These are phyloP conservation scores for Ascidia mentula DNA, from an alignment of 23 tunicate species.

Conservation along the genomic window DNA sequence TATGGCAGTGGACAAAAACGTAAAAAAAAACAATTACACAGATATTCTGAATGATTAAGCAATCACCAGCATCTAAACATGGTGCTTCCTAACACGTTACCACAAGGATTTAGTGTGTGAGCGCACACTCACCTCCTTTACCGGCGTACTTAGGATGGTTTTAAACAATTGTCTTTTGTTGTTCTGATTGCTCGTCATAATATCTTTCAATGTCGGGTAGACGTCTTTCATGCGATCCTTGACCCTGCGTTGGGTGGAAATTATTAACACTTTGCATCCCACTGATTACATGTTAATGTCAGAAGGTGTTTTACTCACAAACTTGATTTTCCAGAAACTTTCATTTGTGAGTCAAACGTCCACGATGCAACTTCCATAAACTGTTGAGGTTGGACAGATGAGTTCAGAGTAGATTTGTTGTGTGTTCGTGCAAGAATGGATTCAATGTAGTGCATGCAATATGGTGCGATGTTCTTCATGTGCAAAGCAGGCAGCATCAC, in stretches of 20 bases:
- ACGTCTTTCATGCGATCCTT: constrained; percentile 27
- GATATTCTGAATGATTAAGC: no score
- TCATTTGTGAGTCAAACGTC: constrained; percentile 21
- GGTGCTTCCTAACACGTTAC: no score
- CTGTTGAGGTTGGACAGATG: constrained; percentile 19
- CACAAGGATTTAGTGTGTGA: no score
- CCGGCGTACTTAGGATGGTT: constrained; percentile 1
- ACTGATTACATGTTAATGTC: background rate
- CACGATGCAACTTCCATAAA: constrained; percentile 39
- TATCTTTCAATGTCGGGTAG: constrained; percentile 20
- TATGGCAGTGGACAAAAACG: no score
- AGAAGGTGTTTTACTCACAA: background rate
- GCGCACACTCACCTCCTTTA: constrained; percentile 29
- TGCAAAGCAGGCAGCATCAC: constrained; percentile 59
- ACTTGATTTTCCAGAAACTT: constrained; percentile 11
- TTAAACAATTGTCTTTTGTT: constrained; percentile 15
- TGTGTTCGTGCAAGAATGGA: constrained; percentile 13
- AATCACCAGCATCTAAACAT: no score
- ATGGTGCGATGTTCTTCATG: constrained; percentile 50
- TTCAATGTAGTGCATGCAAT: constrained; percentile 57
- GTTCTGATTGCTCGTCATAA: constrained; percentile 22
- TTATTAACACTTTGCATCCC: background rate
- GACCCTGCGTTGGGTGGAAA: constrained; percentile 4
- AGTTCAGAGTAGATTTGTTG: background rate
- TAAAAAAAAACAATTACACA: no score